These are phyloP conservation scores for Cyprinus carpio DNA, from an alignment of 2,113 vertebrate genomes.

Conservation along the genomic window DNA sequence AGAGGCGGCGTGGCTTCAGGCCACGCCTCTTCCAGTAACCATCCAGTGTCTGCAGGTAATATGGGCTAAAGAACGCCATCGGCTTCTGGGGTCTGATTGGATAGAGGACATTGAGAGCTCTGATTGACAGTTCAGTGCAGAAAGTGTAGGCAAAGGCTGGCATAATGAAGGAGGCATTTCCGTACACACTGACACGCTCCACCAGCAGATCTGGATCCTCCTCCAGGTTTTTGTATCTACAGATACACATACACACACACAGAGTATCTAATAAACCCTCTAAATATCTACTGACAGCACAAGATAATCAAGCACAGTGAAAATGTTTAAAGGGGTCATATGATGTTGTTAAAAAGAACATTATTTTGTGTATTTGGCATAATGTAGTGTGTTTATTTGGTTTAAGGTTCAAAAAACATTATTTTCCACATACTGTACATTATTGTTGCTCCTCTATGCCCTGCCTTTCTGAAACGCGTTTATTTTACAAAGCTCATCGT, in stretches of 20 bases:
- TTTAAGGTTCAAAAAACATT: no score
- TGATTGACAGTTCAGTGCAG: constrained; percentile 25
- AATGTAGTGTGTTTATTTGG: no score
- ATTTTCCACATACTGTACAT: no score
- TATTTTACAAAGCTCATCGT: no score
- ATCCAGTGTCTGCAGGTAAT: constrained; percentile 26
- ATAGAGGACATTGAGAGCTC: not conserved
- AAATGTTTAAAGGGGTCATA: no score
- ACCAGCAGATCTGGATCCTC: not conserved
- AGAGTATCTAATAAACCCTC: not conserved
- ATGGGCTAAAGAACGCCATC: constrained; percentile 50
- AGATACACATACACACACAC: not conserved
- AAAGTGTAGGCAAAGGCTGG: constrained; percentile 42
- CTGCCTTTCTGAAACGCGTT: no score
- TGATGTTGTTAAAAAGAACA: no score
- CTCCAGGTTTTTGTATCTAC: constrained; percentile 5
- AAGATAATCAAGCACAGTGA: not conserved
- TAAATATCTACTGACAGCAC: not conserved
- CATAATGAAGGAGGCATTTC: constrained; percentile 26
- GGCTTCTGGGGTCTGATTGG: constrained; percentile 25
- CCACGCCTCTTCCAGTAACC: constrained; percentile 30
- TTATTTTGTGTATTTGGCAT: no score
- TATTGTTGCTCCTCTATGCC: no score
- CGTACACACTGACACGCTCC: constrained; percentile 32
- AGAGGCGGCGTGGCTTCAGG: constrained; percentile 26